phyloP scores from a whole-genome alignment of 37 sponge, comb jelly and placozoan genomes.

The Bolinopsis microptera region DNA sequence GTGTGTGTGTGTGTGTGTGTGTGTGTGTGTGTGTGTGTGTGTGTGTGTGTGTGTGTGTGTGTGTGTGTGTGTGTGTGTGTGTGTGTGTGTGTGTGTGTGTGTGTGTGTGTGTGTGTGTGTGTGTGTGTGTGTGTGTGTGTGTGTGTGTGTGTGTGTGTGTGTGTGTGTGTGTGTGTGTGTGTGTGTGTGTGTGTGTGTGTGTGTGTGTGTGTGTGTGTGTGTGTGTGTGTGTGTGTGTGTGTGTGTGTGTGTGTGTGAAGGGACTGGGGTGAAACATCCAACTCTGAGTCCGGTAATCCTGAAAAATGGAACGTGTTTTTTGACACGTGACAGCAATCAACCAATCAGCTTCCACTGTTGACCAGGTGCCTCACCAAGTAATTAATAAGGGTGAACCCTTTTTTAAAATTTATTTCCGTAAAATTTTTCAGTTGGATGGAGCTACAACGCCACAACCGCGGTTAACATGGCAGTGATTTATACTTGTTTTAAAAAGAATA shows the following conservation, averaged over 20 bases:
- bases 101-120: conserved; percentile 71
- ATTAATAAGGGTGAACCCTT: too few relatives aligned
- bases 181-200: conserved; percentile 70
- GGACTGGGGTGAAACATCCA: too few relatives aligned
- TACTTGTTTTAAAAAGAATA: too few relatives aligned
- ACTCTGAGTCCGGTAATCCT: too few relatives aligned
- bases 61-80: conserved; percentile 71
- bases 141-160: conserved; percentile 71
- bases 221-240: conserved; percentile 71
- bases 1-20: conserved; percentile 70
- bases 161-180: conserved; percentile 71
- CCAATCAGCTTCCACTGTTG: too few relatives aligned
- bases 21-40: conserved; percentile 71
- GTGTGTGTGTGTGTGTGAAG: conserved; percentile 69
- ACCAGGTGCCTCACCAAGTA: too few relatives aligned
- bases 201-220: conserved; percentile 71
- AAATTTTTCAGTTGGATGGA: too few relatives aligned
- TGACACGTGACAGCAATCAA: too few relatives aligned
- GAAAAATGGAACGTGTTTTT: too few relatives aligned
- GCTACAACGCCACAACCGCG: too few relatives aligned
- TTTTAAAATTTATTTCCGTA: too few relatives aligned
- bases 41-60: conserved; percentile 71
- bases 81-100: conserved; percentile 70
- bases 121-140: conserved; percentile 71
- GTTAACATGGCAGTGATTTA: too few relatives aligned